A percentile compares a stretch with the other conserved stretches of the same genome.
These are phyloP conservation scores for Apodemia mormo DNA, from an alignment of 2,888 invertebrate species.

Conservation along the genomic window DNA sequence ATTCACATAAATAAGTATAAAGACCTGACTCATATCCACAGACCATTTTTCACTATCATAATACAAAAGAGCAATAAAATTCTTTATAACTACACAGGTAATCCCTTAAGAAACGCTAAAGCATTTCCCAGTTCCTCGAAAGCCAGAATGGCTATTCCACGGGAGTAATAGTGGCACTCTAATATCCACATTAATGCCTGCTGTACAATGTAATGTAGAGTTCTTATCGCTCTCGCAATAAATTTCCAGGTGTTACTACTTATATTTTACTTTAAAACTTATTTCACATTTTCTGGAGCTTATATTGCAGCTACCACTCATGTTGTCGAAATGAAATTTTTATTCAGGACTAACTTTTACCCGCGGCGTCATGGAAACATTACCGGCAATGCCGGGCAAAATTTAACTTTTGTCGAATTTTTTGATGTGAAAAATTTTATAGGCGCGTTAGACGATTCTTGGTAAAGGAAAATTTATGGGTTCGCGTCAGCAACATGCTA, in stretches of 20 bases:
- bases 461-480: no score
- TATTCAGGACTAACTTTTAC: neutral
- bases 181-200: slow-evolving; percentile 19
- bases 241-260: slow-evolving; percentile 18
- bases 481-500: no score
- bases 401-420: no score
- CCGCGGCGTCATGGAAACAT: neutral
- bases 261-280: slow-evolving; percentile 13
- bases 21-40: neutral
- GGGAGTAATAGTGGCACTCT: slow-evolving; percentile 11
- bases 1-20: no score
- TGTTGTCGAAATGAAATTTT: neutral
- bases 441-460: no score
- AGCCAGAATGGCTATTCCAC: slow-evolving; percentile 15
- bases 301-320: neutral
- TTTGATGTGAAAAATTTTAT: no score
- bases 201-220: slow-evolving; percentile 19
- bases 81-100: slow-evolving; percentile 9
- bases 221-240: slow-evolving; percentile 16
- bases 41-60: neutral
- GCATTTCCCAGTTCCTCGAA: slow-evolving; percentile 9
- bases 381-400: no score
- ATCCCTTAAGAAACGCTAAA: slow-evolving; percentile 16
- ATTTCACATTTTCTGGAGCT: slow-evolving; percentile 6
- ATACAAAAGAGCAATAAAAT: neutral